Base-by-base conservation (phyloP, 2,113 vertebrate genomes). In the Telmatochromis sp. region DNA sequence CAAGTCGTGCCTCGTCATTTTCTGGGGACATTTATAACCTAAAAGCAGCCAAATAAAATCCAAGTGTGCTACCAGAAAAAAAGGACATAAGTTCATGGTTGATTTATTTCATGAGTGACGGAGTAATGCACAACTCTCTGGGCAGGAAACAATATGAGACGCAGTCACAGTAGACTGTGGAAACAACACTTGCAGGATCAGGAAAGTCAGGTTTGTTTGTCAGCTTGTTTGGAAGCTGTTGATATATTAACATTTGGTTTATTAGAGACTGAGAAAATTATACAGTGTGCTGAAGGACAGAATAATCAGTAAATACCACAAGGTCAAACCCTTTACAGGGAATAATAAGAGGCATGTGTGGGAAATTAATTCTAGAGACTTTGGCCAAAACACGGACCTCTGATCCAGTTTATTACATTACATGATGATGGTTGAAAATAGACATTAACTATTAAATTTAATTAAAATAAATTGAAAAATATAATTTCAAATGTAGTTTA, bases 121-220 rank as follows among this genome's bases (percentile, higher is more conserved):
- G 14, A 0, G 45, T 75, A 50, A 19, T 31, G 65, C 21, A 47
- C 23, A 1, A 75, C 6, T 28, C 3, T 50, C 26, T 0, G 5
- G 42, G 23, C 4, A 75, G 42, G 42, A 47, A 75, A 17, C 13
- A 19, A 50, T 19, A 11, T 31, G 15, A 75, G 9, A 26, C 0
- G 1, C 40, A 50, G 42, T 19, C 42, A 75, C 23, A 75, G 71
- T 4, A 47, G 40, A 19, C 9, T 75, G 9, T 65, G 40, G 23
- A 75, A 47, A 47, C 14, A 19, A 75, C 21, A 47, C 40, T 28
- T 7, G 14, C 3, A 31, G 26, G 1, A 45, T 50, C 42, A 15
- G 42, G 42, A 12, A 47, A 78, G 21, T 73, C 37, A 10, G 65
- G 12, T 0, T 71, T 71, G 35, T 26, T 78, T 50, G 71, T 31